Evolutionary conservation across 2,888 invertebrate genomes (phyloP).

Genomic region (Deilephila porcellus): DNA sequence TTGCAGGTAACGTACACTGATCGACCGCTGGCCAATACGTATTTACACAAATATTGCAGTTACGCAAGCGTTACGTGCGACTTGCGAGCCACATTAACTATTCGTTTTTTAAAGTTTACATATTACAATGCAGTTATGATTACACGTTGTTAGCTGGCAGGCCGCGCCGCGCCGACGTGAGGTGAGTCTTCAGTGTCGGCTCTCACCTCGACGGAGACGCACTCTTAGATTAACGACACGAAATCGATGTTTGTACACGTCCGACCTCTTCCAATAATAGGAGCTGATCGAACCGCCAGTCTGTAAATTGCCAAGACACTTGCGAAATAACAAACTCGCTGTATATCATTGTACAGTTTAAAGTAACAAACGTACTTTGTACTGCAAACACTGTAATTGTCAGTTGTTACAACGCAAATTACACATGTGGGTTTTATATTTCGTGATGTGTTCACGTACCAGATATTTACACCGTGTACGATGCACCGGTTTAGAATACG

Average conservation of each 20-base stretch:
- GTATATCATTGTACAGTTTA: constrained; percentile 59
- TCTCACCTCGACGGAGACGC: constrained; percentile 70
- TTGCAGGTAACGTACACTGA: neutral
- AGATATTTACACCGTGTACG: constrained; percentile 15
- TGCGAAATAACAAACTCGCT: constrained; percentile 62
- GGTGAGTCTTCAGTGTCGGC: constrained; percentile 69
- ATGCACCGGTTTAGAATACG: constrained; percentile 1
- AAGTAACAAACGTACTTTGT: constrained; percentile 53
- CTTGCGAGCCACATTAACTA: constrained; percentile 8
- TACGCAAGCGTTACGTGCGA: constrained; percentile 10
- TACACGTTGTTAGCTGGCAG: constrained; percentile 71
- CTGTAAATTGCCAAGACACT: constrained; percentile 79
- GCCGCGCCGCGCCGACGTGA: constrained; percentile 70
- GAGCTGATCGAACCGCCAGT: constrained; percentile 77
- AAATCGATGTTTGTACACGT: constrained; percentile 84
- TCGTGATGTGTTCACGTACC: constrained; percentile 23
- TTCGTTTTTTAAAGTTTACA: constrained; percentile 20
- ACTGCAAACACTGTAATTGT: constrained; percentile 67
- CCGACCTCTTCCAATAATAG: constrained; percentile 82
- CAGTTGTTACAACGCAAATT: constrained; percentile 62
- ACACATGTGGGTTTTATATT: constrained; percentile 34
- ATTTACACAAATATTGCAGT: constrained; percentile 12
- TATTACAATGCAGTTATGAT: constrained; percentile 59
- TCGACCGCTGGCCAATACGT: neutral
- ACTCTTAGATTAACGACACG: constrained; percentile 77